Conservation (phyloP, 2,888 invertebrate species). For the Pseudeuparius sepicola region DNA sequence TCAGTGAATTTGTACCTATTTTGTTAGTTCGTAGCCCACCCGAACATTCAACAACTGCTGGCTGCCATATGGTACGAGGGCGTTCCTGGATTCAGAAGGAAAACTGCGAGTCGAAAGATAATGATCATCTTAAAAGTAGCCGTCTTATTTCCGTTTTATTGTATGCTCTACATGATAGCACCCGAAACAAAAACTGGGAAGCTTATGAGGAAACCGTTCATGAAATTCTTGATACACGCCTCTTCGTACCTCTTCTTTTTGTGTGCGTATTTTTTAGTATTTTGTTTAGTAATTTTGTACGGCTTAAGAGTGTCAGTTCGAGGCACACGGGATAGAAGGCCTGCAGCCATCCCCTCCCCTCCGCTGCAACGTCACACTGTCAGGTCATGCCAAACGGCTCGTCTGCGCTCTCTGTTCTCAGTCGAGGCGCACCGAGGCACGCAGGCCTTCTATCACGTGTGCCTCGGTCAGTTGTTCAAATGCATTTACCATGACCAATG, state of each 20-base stretch:
- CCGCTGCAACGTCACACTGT: too few relatives aligned
- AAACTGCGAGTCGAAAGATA: not conserved
- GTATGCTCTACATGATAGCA: conserved; percentile 71
- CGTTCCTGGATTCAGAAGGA: conserved; percentile 83
- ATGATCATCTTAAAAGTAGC: conserved; percentile 63
- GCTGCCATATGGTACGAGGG: conserved; percentile 94
- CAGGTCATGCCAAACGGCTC: too few relatives aligned
- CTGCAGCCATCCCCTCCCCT: too few relatives aligned
- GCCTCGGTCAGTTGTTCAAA: too few relatives aligned
- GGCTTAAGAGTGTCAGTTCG: too few relatives aligned
- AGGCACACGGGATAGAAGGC: too few relatives aligned
- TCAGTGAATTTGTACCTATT: not conserved
- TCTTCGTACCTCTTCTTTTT: conserved; percentile 90
- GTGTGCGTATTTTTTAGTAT: conserved; percentile 53
- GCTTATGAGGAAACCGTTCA: conserved; percentile 86
- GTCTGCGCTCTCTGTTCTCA: too few relatives aligned
- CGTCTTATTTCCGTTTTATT: conserved; percentile 78
- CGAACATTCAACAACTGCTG: conserved; percentile 86
- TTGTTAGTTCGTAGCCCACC: conserved; percentile 52
- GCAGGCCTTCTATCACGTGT: too few relatives aligned
- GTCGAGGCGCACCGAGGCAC: too few relatives aligned
- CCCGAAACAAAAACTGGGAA: conserved; percentile 73
- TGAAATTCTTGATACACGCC: conserved; percentile 93
- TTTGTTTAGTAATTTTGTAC: too few relatives aligned
- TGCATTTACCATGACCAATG: too few relatives aligned